phyloP scores from a whole-genome alignment of 2,888 invertebrate genomes.

The Erebia ligea region DNA sequence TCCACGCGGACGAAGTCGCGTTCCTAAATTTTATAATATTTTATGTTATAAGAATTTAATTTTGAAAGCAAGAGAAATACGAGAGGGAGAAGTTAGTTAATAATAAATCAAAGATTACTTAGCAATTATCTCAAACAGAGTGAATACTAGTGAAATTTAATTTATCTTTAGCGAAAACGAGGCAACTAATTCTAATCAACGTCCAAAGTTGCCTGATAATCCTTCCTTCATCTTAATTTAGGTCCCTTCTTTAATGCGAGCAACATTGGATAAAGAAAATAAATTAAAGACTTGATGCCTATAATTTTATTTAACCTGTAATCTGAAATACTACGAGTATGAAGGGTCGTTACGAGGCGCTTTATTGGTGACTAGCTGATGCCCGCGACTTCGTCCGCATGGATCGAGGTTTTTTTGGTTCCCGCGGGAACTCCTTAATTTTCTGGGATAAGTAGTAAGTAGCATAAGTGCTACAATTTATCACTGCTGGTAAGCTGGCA shows the following conservation, averaged over 20 bases:
- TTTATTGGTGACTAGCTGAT: background rate
- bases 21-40: too few relatives aligned
- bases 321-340: background rate
- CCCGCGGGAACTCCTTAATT: too few relatives aligned
- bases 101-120: background rate
- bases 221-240: slow-evolving; percentile 20
- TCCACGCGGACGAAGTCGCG: too few relatives aligned
- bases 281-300: slow-evolving; percentile 13
- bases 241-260: slow-evolving; percentile 5
- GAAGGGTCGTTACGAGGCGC: background rate
- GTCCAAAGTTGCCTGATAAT: background rate
- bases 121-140: background rate
- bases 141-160: background rate
- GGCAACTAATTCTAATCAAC: background rate
- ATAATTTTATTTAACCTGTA: slow-evolving; percentile 5
- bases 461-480: too few relatives aligned
- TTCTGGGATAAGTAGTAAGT: too few relatives aligned
- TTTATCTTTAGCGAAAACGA: background rate
- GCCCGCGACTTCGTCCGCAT: too few relatives aligned
- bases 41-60: too few relatives aligned
- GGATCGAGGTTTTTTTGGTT: too few relatives aligned
- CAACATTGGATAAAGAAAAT: slow-evolving; percentile 3
- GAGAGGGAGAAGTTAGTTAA: too few relatives aligned
- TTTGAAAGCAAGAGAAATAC: too few relatives aligned
- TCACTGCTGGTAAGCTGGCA: too few relatives aligned